phyloP scores from a whole-genome alignment of 2,888 invertebrate genomes.

The Maniola hyperantus region DNA sequence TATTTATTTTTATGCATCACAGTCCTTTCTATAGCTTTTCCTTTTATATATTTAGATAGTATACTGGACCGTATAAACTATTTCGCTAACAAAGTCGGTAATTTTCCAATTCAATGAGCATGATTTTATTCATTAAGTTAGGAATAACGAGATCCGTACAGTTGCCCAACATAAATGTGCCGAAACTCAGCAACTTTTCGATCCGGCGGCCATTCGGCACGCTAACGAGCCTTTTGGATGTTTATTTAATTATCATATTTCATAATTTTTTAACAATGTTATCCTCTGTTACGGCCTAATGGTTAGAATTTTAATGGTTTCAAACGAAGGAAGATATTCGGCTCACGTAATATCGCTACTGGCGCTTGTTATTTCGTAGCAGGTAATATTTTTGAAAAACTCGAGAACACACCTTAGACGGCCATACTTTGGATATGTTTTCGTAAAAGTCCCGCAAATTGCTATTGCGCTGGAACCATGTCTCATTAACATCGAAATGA shows the following conservation, averaged over 20 bases:
- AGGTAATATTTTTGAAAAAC: too few relatives aligned
- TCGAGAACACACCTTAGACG: too few relatives aligned
- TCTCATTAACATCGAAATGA: too few relatives aligned
- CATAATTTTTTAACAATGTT: background rate
- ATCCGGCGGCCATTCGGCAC: background rate
- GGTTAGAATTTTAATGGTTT: background rate
- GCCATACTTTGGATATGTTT: too few relatives aligned
- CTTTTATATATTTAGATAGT: too few relatives aligned
- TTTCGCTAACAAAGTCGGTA: slow-evolving; percentile 1
- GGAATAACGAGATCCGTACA: slow-evolving; percentile 1
- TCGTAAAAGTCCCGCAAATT: too few relatives aligned
- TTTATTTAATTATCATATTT: background rate
- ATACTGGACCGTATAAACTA: background rate
- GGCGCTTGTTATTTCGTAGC: too few relatives aligned
- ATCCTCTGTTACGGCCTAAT: background rate
- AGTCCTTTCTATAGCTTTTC: too few relatives aligned
- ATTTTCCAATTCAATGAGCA: slow-evolving; percentile 12
- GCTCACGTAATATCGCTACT: too few relatives aligned
- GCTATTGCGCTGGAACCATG: too few relatives aligned
- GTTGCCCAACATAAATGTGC: slow-evolving; percentile 3
- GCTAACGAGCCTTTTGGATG: slow-evolving; percentile 3
- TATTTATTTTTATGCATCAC: too few relatives aligned
- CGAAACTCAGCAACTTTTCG: slow-evolving; percentile 4
- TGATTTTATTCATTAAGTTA: slow-evolving; percentile 10
- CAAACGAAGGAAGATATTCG: background rate